These are phyloP conservation scores for Leucozona laternaria DNA, from an alignment of 2,888 invertebrate species.

Conservation along the genomic window DNA sequence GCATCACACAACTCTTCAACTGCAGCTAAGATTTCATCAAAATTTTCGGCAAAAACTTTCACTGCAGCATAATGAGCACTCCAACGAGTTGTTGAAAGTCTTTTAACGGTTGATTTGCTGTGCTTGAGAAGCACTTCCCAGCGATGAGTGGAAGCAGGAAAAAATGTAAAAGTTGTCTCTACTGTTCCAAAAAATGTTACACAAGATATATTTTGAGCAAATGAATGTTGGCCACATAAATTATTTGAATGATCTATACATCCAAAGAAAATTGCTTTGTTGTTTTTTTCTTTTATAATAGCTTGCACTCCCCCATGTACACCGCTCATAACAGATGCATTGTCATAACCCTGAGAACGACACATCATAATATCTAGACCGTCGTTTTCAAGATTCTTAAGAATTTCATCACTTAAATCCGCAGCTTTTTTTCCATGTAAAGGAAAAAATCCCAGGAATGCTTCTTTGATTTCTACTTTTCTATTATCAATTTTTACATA, in stretches of 20 bases:
- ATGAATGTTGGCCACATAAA: slow-evolving; percentile 10
- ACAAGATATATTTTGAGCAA: too few relatives aligned
- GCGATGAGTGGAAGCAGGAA: slow-evolving; percentile 1
- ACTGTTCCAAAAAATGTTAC: slow-evolving; percentile 6
- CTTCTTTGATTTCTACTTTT: too few relatives aligned
- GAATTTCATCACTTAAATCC: too few relatives aligned
- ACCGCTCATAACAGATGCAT: too few relatives aligned
- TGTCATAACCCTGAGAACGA: too few relatives aligned
- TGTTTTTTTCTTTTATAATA: neutral
- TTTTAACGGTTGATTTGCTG: neutral
- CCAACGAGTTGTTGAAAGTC: neutral
- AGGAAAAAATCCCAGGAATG: too few relatives aligned
- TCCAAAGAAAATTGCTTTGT: slow-evolving; percentile 3
- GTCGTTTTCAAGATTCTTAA: too few relatives aligned
- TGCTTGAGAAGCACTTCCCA: neutral
- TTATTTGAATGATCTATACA: neutral
- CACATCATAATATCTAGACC: too few relatives aligned
- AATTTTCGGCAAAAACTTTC: slow-evolving; percentile 2
- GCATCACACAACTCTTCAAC: neutral
- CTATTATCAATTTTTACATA: too few relatives aligned
- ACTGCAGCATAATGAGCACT: slow-evolving; percentile 6
- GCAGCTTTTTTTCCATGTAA: too few relatives aligned
- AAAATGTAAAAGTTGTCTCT: slow-evolving; percentile 10
- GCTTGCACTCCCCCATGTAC: too few relatives aligned
- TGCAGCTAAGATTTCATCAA: neutral